A percentile compares a stretch with the other conserved stretches of the same genome.
These are phyloP conservation scores for Narcine bancroftii DNA, from an alignment of 2,113 vertebrate species.

Conservation along the genomic window DNA sequence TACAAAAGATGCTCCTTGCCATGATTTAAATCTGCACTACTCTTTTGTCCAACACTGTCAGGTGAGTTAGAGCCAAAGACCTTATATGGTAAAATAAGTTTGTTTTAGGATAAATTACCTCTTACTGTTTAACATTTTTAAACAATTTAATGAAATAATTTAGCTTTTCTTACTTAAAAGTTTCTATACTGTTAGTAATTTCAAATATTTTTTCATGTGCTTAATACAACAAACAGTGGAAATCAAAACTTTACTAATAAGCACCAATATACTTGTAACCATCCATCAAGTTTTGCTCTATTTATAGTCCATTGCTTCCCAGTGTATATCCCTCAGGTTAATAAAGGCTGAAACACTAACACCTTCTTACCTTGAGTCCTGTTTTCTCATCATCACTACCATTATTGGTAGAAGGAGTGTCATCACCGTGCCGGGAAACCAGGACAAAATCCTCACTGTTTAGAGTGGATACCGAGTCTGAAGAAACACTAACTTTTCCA, in stretches of 20 bases:
- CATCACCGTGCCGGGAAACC: slow-evolving; percentile 95
- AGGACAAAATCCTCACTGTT: slow-evolving; percentile 99
- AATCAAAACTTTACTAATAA: not conserved
- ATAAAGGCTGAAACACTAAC: slow-evolving; percentile 10
- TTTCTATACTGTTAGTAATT: not conserved
- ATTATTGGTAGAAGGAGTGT: slow-evolving; percentile 93
- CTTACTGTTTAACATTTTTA: not conserved
- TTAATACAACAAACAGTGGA: slow-evolving; percentile 4
- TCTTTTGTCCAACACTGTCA: not conserved
- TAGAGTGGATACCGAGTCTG: slow-evolving; percentile 97
- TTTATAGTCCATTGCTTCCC: slow-evolving; percentile 15
- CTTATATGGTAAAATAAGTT: not conserved
- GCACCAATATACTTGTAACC: not conserved
- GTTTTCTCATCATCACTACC: slow-evolving; percentile 99
- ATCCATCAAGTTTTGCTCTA: not conserved
- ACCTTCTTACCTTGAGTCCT: slow-evolving; percentile 88
- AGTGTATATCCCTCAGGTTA: not conserved
- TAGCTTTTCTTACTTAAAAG: not conserved
- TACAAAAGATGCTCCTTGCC: not conserved
- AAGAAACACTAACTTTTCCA: slow-evolving; percentile 98
- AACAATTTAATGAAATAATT: not conserved
- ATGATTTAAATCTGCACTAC: not conserved
- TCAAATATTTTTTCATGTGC: not conserved
- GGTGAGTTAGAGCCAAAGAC: not conserved
- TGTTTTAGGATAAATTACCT: not conserved